Percentiles rank a stretch among this genome's conserved stretches.
Evolutionary conservation across 2,888 invertebrate species (phyloP).

Genomic region (Idaea straminata): DNA sequence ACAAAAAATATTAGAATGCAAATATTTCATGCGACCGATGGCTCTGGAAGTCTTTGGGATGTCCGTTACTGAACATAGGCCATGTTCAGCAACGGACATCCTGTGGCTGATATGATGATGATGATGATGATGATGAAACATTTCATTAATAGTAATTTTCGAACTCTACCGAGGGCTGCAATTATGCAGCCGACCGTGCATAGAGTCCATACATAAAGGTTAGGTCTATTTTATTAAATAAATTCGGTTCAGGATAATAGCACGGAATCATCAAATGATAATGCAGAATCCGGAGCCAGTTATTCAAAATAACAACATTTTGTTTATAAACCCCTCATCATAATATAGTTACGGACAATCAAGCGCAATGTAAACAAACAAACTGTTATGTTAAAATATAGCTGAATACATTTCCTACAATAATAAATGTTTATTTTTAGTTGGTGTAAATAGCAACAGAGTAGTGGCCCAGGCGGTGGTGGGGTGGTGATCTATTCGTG

Average conservation of each 20-base stretch:
- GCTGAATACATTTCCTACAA: constrained; percentile 9
- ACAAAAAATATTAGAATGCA: too few relatives aligned
- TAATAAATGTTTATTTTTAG: constrained; percentile 22
- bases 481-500: constrained; percentile 24
- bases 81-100: too few relatives aligned
- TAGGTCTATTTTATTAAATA: too few relatives aligned
- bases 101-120: too few relatives aligned
- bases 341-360: constrained; percentile 1
- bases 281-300: not conserved
- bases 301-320: not conserved
- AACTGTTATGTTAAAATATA: constrained; percentile 12
- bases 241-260: not conserved
- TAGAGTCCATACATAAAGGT: too few relatives aligned
- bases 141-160: too few relatives aligned
- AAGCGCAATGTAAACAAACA: not conserved
- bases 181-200: too few relatives aligned
- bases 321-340: not conserved
- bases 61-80: too few relatives aligned
- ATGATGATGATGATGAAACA: too few relatives aligned
- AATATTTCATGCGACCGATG: too few relatives aligned
- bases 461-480: constrained; percentile 18
- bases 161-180: too few relatives aligned
- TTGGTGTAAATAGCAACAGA: constrained; percentile 25
- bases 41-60: too few relatives aligned
- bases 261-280: not conserved